Evolutionary conservation across 2,888 invertebrate species (phyloP).

Genomic region (Orthosia gracilis): DNA sequence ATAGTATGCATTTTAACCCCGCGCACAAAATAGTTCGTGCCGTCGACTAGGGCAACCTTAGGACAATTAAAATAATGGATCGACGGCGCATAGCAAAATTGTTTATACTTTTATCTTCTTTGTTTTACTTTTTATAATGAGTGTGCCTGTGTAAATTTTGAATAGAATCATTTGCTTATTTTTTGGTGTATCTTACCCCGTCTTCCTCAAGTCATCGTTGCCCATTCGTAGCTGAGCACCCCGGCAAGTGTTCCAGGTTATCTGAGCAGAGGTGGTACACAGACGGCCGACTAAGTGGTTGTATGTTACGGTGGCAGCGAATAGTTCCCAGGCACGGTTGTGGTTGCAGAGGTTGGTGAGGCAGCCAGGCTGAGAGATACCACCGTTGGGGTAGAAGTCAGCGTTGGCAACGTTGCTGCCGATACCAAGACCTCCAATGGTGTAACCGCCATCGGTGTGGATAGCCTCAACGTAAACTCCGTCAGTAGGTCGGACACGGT

Average conservation of each 20-base stretch:
- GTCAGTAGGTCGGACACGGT: constrained; percentile 75
- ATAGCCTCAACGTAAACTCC: constrained; percentile 79
- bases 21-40: too few relatives aligned
- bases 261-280: constrained; percentile 68
- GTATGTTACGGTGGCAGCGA: constrained; percentile 72
- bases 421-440: constrained; percentile 82
- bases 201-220: constrained; percentile 74
- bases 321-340: constrained; percentile 77
- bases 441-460: constrained; percentile 71
- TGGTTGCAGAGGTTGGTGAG: constrained; percentile 75
- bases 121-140: not conserved
- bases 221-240: constrained; percentile 75
- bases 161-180: constrained; percentile 13
- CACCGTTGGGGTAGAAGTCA: constrained; percentile 92
- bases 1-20: too few relatives aligned
- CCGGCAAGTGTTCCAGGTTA: constrained; percentile 71
- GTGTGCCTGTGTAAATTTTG: not conserved
- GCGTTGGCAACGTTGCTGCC: constrained; percentile 85
- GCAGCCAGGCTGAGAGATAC: constrained; percentile 80
- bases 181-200: constrained; percentile 71
- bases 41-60: too few relatives aligned
- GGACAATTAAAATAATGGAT: too few relatives aligned
- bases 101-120: too few relatives aligned
- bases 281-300: constrained; percentile 73
- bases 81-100: too few relatives aligned